Evolutionary conservation across 2,113 vertebrate genomes (phyloP), one percentile per base, ranked within the genome.

Genomic region (Desmodus rotundus): DNA sequence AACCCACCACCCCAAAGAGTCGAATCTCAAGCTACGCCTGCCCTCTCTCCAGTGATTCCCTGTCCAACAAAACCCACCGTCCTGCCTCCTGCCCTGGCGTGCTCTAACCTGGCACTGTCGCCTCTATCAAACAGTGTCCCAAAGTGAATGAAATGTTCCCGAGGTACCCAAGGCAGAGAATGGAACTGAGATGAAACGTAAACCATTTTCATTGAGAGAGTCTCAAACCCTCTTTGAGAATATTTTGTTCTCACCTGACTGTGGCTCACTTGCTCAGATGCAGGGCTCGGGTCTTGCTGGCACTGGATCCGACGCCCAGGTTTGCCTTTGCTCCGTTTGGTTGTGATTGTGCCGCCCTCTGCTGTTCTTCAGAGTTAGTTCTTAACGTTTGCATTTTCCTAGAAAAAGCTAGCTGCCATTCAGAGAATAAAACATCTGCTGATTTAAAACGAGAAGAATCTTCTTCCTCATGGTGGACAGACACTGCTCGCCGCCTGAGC

Each of bases 311-410:
- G 38, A 81, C 0, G 15, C 26, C 90, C 38, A 50, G 43, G 22
- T 50, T 87, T 78, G 63, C 19, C 16, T 50, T 61, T 56, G 80
- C 74, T 80, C 41, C 20, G 22, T 95, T 97, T 96, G 72, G 20
- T 96, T 96, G 89, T 94, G 95, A 77, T 65, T 74, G 68, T 93
- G 56, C 95, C 70, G 86, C 97, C 97, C 97, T 97, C 97, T 98
- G 86, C 96, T 96, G 97, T 91, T 86, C 67, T 2, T 13, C 15
- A 6, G 36, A 28, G 45, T 54, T 52, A 36, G 31, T 54, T 70
- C 87, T 36, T 20, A 45, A 58, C 65, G 6, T 81, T 61, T 81
- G 36, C 52, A 2, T 90, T 96, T 94, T 58, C 63, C 13, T 36
- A 80, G 38, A 78, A 88, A 93, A 89, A 73, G 73, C 7, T 4